Base-by-base conservation (phyloP, 1,140 invertebrate species). In the Paracyclopina nana region DNA sequence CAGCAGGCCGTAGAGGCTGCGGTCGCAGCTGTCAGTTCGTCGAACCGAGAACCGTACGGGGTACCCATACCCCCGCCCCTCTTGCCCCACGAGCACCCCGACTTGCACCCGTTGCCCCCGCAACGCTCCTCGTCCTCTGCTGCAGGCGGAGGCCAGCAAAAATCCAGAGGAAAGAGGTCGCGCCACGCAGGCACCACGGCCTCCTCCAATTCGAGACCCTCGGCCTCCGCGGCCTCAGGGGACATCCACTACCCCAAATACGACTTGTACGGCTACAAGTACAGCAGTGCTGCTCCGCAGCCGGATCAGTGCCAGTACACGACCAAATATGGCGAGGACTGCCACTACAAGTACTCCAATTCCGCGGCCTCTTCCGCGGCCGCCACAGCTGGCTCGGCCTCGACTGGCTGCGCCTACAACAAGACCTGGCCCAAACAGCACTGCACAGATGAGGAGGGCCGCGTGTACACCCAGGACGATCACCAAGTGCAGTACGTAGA, bases 261-360 rank as follows among this genome's bases (percentile, higher is more conserved):
- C 28, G 45, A 48, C 25, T 16, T 29, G 12, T 48, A 48, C 45
- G 27, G 14, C 11, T 24, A 48, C 22, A 48, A 25, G 25, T 28
- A 48, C 12, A 11, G 9, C 2, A 6, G 14, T 6, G 9, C 9
- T 11, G 9, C 14, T 9, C 9, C 20, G 8, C 40, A 6, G 6
- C 4, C 16, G 24, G 20, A 48, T 4, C 45, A 48, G 30, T 48
- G 45, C n/a, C 27, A 22, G 14, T 48, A 48, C 18, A 27, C 26
- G 11, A 48, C n/a, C 22, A 48, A 48, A 27, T 48, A 48, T 48
- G 45, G 20, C n/a, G 45, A 48, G n/a, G 45, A 48, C 28, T 48
- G 45, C 14, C 45, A 48, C 18, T 48, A 25, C 27, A 48, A 48
- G 28, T 28, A 48, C 27, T 29, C 45, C 25, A 45, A 14, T 24